phyloP scores from a whole-genome alignment of 2,797 vertebrate species.

The Philypnodon macrostomus region DNA sequence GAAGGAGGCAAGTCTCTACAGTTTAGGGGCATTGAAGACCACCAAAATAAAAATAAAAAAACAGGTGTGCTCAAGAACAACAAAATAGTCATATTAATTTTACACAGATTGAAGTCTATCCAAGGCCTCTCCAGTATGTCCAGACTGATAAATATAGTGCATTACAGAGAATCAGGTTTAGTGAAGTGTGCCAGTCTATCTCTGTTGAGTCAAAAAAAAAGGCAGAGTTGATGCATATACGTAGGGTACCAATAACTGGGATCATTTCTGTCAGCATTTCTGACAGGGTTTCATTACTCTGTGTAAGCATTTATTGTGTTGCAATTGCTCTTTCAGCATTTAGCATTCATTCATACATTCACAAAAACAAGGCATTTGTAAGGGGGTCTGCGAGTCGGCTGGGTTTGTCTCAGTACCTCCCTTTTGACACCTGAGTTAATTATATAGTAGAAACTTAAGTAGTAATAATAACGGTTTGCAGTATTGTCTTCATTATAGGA shows the following conservation, averaged over 20 bases:
- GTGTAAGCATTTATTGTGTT: slow-evolving; percentile 34
- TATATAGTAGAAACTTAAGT: slow-evolving; percentile 42
- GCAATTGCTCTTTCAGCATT: slow-evolving; percentile 35
- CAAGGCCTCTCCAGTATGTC: slow-evolving; percentile 76
- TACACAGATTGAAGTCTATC: slow-evolving; percentile 32
- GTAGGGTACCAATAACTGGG: slow-evolving; percentile 27
- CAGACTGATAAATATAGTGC: slow-evolving; percentile 69
- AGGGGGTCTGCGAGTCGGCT: slow-evolving; percentile 42
- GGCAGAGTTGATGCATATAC: slow-evolving; percentile 64
- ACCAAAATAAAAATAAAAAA: not conserved
- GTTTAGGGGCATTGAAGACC: too few relatives aligned
- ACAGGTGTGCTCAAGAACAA: not conserved
- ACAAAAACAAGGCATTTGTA: slow-evolving; percentile 65
- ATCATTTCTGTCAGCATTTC: slow-evolving; percentile 29
- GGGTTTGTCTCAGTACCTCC: slow-evolving; percentile 59
- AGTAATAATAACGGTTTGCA: slow-evolving; percentile 29
- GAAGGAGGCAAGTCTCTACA: slow-evolving; percentile 37
- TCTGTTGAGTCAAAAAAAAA: slow-evolving; percentile 55
- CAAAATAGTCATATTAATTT: not conserved
- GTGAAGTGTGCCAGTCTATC: slow-evolving; percentile 35
- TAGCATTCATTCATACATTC: slow-evolving; percentile 75
- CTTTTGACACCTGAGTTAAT: slow-evolving; percentile 75
- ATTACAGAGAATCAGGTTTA: slow-evolving; percentile 52
- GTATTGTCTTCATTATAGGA: slow-evolving; percentile 15
- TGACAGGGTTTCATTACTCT: slow-evolving; percentile 23